Evolutionary conservation across 2,113 vertebrate species (phyloP), one percentile per base, ranked within the genome.

Genomic region (Psilopsiagon aurifrons): DNA sequence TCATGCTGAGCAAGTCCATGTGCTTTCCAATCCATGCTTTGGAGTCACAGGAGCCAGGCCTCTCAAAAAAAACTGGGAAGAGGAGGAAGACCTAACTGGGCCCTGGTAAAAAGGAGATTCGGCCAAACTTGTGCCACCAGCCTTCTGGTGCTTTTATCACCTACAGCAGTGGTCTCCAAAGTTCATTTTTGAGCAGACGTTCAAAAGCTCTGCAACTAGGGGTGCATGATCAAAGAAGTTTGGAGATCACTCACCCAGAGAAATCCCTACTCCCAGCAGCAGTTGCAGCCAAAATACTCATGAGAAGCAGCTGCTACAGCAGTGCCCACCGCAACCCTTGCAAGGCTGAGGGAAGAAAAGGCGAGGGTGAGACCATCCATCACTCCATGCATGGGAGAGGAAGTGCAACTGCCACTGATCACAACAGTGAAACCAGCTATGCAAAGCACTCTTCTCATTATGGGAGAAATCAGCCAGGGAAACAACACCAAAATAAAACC

Each of bases 321-420:
- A 19, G 18, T 44, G 57, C 55, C 39, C 39, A 13, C 44, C 4
- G 1, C 19, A 41, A 43, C 3, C 4, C 24, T 62, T 52, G 70
- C 49, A 59, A 47, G 31, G 62, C 33, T 9, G 43, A 71, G 28
- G 57, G 55, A 18, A 57, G 27, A n/a, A 17, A n/a, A 54, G 46
- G 12, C 0, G 3, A n/a, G 41, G n/a, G 23, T 1, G 3, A 85
- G 31, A 43, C 12, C 1, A 2, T 44, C 63, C 49, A 46, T 70
- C 51, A 43, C 4, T 35, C 16, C 33, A 20, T 41, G n/a, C 46
- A 17, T 17, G 8, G 37, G 59, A 76, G 64, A 66, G 64, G 51
- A 77, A 82, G 52, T 11, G 1, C 35, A 85, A 67, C 57, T 35
- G 51, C 46, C 46, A 23, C 33, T 44, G n/a, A 24, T 27, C 63